Evolutionary conservation across 2,113 vertebrate genomes (phyloP).

Genomic region (Condylura cristata): DNA sequence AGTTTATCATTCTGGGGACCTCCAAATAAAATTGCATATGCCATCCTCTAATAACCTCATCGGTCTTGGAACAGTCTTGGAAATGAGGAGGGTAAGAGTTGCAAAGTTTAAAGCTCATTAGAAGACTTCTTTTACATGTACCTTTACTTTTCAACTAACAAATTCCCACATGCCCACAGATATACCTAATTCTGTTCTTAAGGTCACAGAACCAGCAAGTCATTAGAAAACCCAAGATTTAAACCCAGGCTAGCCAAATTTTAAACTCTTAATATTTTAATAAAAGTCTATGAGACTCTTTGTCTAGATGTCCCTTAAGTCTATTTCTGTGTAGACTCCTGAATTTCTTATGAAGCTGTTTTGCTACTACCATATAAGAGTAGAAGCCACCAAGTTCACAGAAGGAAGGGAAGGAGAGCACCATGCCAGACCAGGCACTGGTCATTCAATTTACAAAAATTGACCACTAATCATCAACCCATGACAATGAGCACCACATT

Average conservation of each 20-base stretch:
- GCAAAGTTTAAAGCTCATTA: neutral
- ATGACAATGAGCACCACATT: neutral
- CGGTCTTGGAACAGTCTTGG: neutral
- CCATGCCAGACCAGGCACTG: neutral
- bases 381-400: neutral
- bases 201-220: neutral
- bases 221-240: neutral
- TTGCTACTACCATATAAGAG: neutral
- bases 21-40: neutral
- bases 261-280: neutral
- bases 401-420: neutral
- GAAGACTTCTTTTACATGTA: neutral
- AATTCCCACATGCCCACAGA: neutral
- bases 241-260: neutral
- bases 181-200: neutral
- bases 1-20: neutral
- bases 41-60: neutral
- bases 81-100: neutral
- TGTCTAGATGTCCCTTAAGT: neutral
- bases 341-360: neutral
- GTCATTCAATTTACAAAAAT: neutral
- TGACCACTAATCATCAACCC: neutral
- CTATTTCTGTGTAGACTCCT: neutral
- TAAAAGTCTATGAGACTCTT: neutral
- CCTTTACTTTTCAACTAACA: neutral